Base-by-base conservation (phyloP, 2,113 vertebrate species). In the Vireo altiloquus region DNA sequence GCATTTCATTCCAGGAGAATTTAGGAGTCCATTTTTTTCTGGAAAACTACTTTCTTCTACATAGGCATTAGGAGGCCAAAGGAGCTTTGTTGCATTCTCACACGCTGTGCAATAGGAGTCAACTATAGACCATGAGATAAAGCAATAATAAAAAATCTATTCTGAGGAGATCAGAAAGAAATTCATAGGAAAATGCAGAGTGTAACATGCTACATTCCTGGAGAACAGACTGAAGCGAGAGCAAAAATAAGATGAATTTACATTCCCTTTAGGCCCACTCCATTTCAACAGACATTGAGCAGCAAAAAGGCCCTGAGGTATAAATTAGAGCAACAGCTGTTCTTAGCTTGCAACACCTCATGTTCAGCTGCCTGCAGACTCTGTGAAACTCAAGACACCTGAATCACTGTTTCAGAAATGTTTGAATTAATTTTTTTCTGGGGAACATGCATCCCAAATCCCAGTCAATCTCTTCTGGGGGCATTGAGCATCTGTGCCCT, bases 301-400 rank as follows among this genome's bases (percentile, higher is more conserved):
- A 87, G 65, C 83, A 85, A 91, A 94, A 91, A 63, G n/a, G 54
- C 89, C 84, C 84, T 46, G 61, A 87, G 70, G 65, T 94, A 94
- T 79, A 95, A 95, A 94, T 89, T 87, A 95, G 87, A 95, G 81
- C 84, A 95, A 87, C 80, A 91, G 72, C 28, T 94, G 87, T 3
- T 94, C 84, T 84, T 47, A 68, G 65, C 57, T 82, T 64, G 53
- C 83, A 92, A 37, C 40, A 81, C n/a, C 53, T 92, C 87, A 6
- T 24, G 13, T 59, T 89, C 82, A 52, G 49, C 40, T 91, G 74
- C 81, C 52, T 87, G 50, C 17, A 84, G 65, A 68, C 15, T 89
- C 17, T 3, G 1, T 33, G 70, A 91, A 89, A 85, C 61, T 79
- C 53, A 35, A 37, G 31, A 44, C 53, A 85, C 46, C 57, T 20